These are phyloP conservation scores for Guaruba guarouba DNA, from an alignment of 2,113 vertebrate species.

Conservation along the genomic window DNA sequence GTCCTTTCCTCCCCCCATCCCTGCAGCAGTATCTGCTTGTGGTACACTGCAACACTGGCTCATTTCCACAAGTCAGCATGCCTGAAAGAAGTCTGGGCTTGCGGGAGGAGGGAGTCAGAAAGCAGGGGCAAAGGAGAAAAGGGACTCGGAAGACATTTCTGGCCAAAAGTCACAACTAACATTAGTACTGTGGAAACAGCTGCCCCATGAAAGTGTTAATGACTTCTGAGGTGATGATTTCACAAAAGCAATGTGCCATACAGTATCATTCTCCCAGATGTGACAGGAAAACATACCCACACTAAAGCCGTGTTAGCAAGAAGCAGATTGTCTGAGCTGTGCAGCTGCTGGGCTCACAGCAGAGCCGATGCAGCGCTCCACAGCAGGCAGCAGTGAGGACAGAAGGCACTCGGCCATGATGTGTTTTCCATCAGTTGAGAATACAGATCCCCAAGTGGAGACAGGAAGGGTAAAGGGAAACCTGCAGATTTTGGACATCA, in stretches of 20 bases:
- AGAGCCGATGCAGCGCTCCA: neutral
- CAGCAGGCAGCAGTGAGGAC: neutral
- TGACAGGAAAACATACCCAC: neutral
- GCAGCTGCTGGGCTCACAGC: constrained; percentile 24
- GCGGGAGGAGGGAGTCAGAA: neutral
- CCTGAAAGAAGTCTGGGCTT: neutral
- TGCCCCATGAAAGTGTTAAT: neutral
- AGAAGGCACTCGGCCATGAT: neutral
- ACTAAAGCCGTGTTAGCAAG: neutral
- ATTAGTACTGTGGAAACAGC: neutral
- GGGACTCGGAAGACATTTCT: neutral
- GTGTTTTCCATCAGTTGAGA: neutral
- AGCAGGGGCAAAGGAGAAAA: neutral
- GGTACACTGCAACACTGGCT: constrained; percentile 10
- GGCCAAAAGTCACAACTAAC: neutral
- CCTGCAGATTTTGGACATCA: neutral
- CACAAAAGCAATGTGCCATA: neutral
- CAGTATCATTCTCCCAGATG: neutral
- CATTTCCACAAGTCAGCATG: constrained; percentile 14
- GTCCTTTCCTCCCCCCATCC: neutral
- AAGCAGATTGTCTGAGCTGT: neutral
- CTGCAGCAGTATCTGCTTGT: constrained; percentile 13
- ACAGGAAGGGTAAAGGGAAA: neutral
- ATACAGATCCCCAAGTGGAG: neutral
- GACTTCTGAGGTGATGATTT: neutral